These are phyloP conservation scores for Drosophila parthenogenetica DNA, from an alignment of 2,888 invertebrate genomes.

Conservation along the genomic window DNA sequence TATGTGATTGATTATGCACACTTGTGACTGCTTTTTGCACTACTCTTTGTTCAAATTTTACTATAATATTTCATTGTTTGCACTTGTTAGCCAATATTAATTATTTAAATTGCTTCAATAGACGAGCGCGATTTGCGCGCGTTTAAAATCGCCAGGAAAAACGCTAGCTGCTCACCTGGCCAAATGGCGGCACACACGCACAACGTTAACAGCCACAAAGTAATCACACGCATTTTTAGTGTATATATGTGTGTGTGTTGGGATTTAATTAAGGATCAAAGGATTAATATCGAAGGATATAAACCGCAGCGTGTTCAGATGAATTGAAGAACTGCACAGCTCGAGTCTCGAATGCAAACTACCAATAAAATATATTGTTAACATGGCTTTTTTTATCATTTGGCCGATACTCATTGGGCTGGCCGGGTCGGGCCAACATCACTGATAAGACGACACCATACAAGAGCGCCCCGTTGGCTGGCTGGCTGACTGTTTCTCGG, in stretches of 20 bases:
- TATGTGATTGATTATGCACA: conserved; percentile 45
- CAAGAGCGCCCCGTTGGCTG: conserved; percentile 43
- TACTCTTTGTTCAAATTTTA: neutral
- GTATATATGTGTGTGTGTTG: neutral
- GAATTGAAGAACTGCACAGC: conserved; percentile 45
- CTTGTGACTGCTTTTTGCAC: conserved; percentile 3
- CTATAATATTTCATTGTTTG: conserved; percentile 30
- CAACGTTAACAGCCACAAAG: conserved; percentile 45
- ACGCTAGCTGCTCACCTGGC: conserved; percentile 55
- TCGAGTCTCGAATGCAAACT: conserved; percentile 74
- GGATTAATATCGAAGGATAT: neutral
- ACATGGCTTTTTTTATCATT: conserved; percentile 74
- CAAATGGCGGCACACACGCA: conserved; percentile 37
- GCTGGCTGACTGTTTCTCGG: neutral
- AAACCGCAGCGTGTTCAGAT: neutral
- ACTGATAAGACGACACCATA: conserved; percentile 58
- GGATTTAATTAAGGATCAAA: conserved; percentile 9
- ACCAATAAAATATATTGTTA: conserved; percentile 80
- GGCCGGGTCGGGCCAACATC: conserved; percentile 39
- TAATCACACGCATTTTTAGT: conserved; percentile 50
- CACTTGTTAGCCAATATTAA: conserved; percentile 23
- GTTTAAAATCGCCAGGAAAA: conserved; percentile 21
- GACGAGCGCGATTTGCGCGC: conserved; percentile 22
- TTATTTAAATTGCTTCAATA: conserved; percentile 17
- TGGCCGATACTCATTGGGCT: conserved; percentile 35